These are phyloP conservation scores for Phragmatobia fuliginosa DNA, from an alignment of 2,888 invertebrate species.

Conservation along the genomic window DNA sequence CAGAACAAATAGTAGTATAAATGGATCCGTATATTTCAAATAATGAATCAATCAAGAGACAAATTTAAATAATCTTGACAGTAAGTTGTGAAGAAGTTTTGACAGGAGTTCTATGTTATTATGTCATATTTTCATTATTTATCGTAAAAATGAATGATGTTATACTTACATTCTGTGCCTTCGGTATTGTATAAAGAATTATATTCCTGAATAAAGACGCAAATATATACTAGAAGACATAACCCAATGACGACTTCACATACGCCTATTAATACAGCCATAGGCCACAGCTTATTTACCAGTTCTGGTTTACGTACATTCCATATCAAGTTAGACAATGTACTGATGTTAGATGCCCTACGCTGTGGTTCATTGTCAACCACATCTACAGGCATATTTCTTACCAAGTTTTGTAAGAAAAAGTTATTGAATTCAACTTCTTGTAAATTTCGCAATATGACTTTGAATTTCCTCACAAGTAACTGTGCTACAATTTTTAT, in stretches of 20 bases:
- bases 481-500: not conserved
- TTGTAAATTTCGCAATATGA: conserved; percentile 34
- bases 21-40: too few species aligned
- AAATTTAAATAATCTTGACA: not conserved
- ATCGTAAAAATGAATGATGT: not conserved
- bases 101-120: not conserved
- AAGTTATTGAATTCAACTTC: conserved; percentile 33
- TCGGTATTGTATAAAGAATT: conserved; percentile 40
- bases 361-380: not conserved
- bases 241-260: conserved; percentile 34
- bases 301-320: conserved; percentile 17
- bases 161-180: conserved; percentile 33
- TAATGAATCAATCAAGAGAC: not conserved
- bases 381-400: conserved; percentile 23
- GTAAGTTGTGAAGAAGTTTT: not conserved
- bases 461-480: conserved; percentile 13
- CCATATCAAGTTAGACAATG: conserved; percentile 4
- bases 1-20: too few species aligned
- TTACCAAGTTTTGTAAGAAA: conserved; percentile 37
- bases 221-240: conserved; percentile 12
- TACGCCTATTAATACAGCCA: conserved; percentile 31
- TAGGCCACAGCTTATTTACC: conserved; percentile 27
- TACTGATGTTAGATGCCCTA: not conserved
- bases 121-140: not conserved
- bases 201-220: conserved; percentile 27